Evolutionary conservation across 1,140 invertebrate genomes (phyloP).

Genomic region (Asbolus verrucosus): DNA sequence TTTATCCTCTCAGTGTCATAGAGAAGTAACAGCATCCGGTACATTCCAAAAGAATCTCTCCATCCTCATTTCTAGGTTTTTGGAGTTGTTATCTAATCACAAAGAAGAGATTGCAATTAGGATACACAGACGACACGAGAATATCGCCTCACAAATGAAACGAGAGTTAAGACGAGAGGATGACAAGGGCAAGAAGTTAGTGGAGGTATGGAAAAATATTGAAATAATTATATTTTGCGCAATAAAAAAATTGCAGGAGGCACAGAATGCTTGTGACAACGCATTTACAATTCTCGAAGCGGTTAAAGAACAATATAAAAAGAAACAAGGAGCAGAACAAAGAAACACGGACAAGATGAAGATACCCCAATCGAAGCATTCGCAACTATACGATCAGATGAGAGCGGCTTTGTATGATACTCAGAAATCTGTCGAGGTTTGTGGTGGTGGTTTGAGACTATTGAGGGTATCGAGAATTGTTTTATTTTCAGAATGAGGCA

Average conservation of each 20-base stretch:
- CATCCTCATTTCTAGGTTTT: conserved; percentile 46
- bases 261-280: conserved; percentile 50
- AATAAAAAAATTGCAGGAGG: conserved; percentile 45
- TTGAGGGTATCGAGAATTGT: too few species aligned
- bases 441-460: too few species aligned
- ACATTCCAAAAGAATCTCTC: too few species aligned
- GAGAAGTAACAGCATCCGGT: conserved; percentile 57
- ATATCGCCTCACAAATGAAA: conserved; percentile 62
- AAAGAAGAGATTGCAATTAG: conserved; percentile 62
- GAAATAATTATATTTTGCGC: neutral
- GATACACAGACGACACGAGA: conserved; percentile 61
- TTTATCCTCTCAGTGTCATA: conserved; percentile 59
- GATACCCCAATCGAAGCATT: conserved; percentile 52
- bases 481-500: conserved; percentile 56
- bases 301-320: conserved; percentile 53
- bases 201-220: conserved; percentile 50
- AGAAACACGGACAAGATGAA: conserved; percentile 52
- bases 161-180: conserved; percentile 61
- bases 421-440: conserved; percentile 60
- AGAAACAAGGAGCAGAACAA: conserved; percentile 52
- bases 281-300: conserved; percentile 51
- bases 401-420: conserved; percentile 58
- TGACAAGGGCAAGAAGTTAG: conserved; percentile 56
- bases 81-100: conserved; percentile 55
- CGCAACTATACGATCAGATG: conserved; percentile 59